Evolutionary conservation across 2,888 invertebrate species (phyloP), one percentile per base, ranked within the genome.

Genomic region (Acleris holmiana): DNA sequence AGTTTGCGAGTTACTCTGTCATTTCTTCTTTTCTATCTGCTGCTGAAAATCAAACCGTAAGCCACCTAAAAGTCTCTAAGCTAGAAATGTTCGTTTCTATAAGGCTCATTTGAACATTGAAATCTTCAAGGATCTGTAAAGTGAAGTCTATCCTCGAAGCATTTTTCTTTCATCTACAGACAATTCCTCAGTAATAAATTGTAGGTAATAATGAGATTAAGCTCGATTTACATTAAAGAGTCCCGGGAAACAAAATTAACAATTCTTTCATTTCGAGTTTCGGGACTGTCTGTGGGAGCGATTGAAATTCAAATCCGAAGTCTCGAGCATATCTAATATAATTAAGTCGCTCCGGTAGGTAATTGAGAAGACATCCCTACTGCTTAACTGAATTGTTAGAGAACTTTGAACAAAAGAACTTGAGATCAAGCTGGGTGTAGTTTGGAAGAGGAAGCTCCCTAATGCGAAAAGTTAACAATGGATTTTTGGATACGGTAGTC

Each of bases 291-390:
- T 77, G 72, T 17, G 50, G 64, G 53, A 55, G 68, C 80, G 83
- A 89, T 91, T 90, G 89, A 88, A 89, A 90, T 91, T 91, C 87
- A 89, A 91, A 91, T 90, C 77, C 82, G 75, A 76, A 80, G 84
- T 82, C 82, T 85, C 79, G 68, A 78, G 84, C 83, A 84, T 84
- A 81, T 83, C 82, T 88, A 88, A 90, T 88, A 84, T 84, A 90
- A 91, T 91, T 91, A 89, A 85, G 84, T 78, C 78, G 77, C 73
- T 77, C 72, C 76, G 69, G 86, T 88, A 89, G 70, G 87, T 89
- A 90, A 91, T 89, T 85, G 88, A 90, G 88, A 85, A 85, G 88
- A 84, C 79, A 84, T 83, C 83, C 77, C 79, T 71, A 72, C 70
- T 72, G 80, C 77, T 80, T 77, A 68, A 76, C 66, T 59, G 69